Base-by-base conservation (phyloP, 2,888 invertebrate species). In the Cosmia trapezina region DNA sequence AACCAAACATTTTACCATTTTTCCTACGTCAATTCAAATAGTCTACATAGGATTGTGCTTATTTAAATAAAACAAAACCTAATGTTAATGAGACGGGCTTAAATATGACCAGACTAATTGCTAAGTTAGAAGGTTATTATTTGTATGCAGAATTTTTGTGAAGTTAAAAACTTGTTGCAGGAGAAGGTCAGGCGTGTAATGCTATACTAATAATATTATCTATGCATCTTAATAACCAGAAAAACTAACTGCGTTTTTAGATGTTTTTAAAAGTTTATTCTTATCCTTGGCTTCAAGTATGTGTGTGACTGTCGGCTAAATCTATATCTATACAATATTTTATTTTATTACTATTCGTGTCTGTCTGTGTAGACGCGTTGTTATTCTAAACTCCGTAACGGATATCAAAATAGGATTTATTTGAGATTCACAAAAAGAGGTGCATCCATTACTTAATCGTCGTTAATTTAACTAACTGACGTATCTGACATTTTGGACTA, bases 1-100 rank as follows among this genome's bases (percentile, higher is more conserved):
- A 61, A 56, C 59, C 60, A 73, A 57, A 62, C 56, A 60, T 12
- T 33, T n/a, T 47, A 45, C 22, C 17, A 43, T 12, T 33, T 22
- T 41, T 37, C 22, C 17, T 43, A 43, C 62, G 75, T 78, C 75
- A 80, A 76, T 68, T 54, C 60, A 81, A 76, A 69, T 75, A 4
- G 28, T 43, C 37, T 12, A 22, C 37, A 37, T 17, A n/a, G 11
- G 4, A 47, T 78, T 37, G 11, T 37, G 37, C 47, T 62, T 62
- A n/a, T n/a, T n/a, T n/a, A n/a, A n/a, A n/a, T n/a, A n/a, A 62
- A 72, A 62, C 72, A 41, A 77, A 53, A 22, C 0, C 8, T 45
- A 45, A 37, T 68, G 19, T 28, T 76, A 37, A 6, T 3, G 28
- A 28, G 28, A 28, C 37, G 2, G 37, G 37, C 0, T 41, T 8